Evolutionary conservation across 2,888 invertebrate genomes (phyloP).

Genomic region (Antheraea assamensis): DNA sequence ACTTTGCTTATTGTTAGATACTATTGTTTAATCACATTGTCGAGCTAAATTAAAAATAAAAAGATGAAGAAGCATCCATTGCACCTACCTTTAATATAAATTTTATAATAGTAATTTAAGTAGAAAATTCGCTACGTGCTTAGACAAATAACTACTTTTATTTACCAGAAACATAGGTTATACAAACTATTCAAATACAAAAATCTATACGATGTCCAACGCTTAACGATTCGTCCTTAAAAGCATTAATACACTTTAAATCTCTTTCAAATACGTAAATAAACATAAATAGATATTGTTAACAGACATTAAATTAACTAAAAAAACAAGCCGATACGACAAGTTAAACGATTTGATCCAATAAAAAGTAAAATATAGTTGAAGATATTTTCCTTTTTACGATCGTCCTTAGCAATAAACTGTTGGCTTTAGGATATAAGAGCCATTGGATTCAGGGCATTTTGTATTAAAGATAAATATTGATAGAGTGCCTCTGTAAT

Average conservation of each 20-base stretch:
- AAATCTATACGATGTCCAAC: background rate
- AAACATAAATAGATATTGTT: background rate
- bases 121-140: too few relatives aligned
- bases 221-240: background rate
- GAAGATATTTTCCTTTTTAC: slow-evolving; percentile 11
- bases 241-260: background rate
- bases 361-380: slow-evolving; percentile 13
- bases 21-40: too few relatives aligned
- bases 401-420: slow-evolving; percentile 13
- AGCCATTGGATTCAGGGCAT: slow-evolving; percentile 13
- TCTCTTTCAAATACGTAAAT: background rate
- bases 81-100: too few relatives aligned
- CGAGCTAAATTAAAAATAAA: too few relatives aligned
- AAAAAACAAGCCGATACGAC: slow-evolving; percentile 9
- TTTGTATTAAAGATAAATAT: slow-evolving; percentile 17
- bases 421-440: slow-evolving; percentile 16
- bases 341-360: slow-evolving; percentile 16
- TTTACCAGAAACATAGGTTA: background rate
- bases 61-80: too few relatives aligned
- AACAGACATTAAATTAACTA: slow-evolving; percentile 6
- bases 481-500: slow-evolving; percentile 1
- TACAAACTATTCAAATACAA: too few relatives aligned
- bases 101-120: too few relatives aligned
- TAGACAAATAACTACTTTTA: too few relatives aligned
- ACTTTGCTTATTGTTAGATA: too few relatives aligned